Base-by-base conservation (phyloP, 2,113 vertebrate species). In the Trogon melanurus region DNA sequence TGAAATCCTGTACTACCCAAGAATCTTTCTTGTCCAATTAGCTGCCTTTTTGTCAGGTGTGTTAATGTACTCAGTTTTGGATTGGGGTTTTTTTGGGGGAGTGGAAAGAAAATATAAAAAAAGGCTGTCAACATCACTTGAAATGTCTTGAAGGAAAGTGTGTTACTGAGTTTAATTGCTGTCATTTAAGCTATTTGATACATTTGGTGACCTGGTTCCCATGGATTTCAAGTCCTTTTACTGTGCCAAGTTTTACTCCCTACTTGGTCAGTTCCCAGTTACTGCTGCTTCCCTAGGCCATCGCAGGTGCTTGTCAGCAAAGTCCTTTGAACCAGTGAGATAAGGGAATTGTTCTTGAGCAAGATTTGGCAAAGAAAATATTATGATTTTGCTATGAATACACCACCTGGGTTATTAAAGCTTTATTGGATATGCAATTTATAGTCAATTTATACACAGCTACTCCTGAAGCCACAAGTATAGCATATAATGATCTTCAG, bases 141-240 rank as follows among this genome's bases (percentile, higher is more conserved):
- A 95, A 85, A 56, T 67, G 5, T 32, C 78, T 79, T 44, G 11
- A 79, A 87, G 10, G 12, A 79, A 91, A 81, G 13, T 38, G 27
- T 57, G 50, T 87, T 85, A 69, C 64, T 82, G 48, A 79, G 50
- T 45, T 30, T 94, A 88, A 79, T 44, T 86, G n/a, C 54, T 95
- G 60, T 85, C 38, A 80, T 58, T 82, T 60, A 16, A 85, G 26
- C 48, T 50, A 90, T 89, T 74, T 78, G 30, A 57, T 80, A 51
- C 29, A 67, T 87, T 51, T 69, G 73, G 11, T 89, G 79, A 86
- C 81, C 13, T 67, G 58, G 44, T 82, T 79, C 27, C 29, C 26
- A 8, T 65, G 38, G 86, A 95, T 96, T 93, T 51, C 36, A 88
- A 86, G 44, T 44, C n/a, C 10, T 73, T 88, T 90, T 84, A 81